phyloP scores from a whole-genome alignment of 64 coral and sea anemone genomes.

The Astreopora myriophthalma region DNA sequence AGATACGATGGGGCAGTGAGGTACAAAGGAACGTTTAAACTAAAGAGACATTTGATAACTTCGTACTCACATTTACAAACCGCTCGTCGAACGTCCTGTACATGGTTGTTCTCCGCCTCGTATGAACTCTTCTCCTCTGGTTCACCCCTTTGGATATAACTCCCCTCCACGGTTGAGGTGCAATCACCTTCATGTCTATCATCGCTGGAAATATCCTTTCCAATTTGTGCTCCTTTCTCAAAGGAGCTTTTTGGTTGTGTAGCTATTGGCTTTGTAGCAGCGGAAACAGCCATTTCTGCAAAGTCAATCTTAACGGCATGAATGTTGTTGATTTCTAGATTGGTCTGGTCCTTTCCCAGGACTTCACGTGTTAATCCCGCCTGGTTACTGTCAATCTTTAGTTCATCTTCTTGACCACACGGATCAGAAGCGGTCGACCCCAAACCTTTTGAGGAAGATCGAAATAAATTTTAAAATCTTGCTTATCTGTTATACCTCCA shows the following conservation, averaged over 20 bases:
- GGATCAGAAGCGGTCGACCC: neutral
- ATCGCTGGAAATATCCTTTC: neutral
- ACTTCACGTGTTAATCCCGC: neutral
- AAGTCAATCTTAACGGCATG: neutral
- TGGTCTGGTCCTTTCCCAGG: neutral
- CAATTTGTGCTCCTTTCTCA: neutral
- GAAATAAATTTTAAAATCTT: no score
- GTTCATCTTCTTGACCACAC: neutral
- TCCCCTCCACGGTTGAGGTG: neutral
- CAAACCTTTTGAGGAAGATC: neutral
- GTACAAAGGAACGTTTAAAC: no score
- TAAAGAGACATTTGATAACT: neutral
- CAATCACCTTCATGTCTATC: neutral
- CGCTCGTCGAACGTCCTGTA: neutral
- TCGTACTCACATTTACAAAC: constrained; percentile 3
- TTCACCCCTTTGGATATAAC: neutral
- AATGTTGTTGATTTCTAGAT: neutral
- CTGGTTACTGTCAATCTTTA: neutral
- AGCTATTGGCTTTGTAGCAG: neutral
- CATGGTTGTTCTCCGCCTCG: neutral
- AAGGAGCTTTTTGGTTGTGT: neutral
- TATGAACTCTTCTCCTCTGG: neutral
- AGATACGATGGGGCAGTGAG: no score
- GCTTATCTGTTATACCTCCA: no score
- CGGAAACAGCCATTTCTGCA: neutral